Evolutionary conservation across 2,797 vertebrate genomes (phyloP), one percentile per base, ranked within the genome.

Genomic region (Diceros bicornis): DNA sequence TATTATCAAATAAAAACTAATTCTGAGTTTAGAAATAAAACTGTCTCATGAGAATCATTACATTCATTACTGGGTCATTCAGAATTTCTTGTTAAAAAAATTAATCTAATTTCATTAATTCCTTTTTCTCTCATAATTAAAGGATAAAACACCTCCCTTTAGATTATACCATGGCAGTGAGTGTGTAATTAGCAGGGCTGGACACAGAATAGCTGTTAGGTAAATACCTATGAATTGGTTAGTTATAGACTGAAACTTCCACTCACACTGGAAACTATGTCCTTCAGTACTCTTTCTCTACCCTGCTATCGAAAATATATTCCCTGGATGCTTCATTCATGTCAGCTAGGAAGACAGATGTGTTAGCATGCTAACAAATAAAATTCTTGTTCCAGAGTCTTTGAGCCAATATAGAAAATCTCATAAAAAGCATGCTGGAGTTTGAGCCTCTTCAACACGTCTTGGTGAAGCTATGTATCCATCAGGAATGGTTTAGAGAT

Each of bases 401-500:
- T 90, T 59, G 72, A 34, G 13, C 7, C 82, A 93, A 52, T 59
- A 79, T 4, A 25, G 32, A 89, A 89, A 79, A 74, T 71, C 37
- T 69, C 3, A 34, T 25, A 11, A 75, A 50, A n/a, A 87, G n/a
- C 74, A 88, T 61, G 3, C n/a, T 77, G 1, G 27, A 95, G 11
- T 17, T 91, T 84, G 55, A 94, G 37, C 10, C 55, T 74, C 81
- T 89, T 55, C 96, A 96, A 59, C 37, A 16, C 34, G 50, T 97
- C 83, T 96, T 95, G 7, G 86, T 93, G 44, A 95, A 96, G 75
- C 52, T n/a, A 25, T 11, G 1, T 16, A 83, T 41, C 4, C 7
- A 83, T 92, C 87, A 90, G 44, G 59, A 94, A 93, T 90, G 37
- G 32, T 95, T 85, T 37, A 95, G 17, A 74, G n/a, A 95, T 87